These are phyloP conservation scores for Dasyprocta punctata DNA, from an alignment of 2,113 vertebrate species.

Conservation along the genomic window DNA sequence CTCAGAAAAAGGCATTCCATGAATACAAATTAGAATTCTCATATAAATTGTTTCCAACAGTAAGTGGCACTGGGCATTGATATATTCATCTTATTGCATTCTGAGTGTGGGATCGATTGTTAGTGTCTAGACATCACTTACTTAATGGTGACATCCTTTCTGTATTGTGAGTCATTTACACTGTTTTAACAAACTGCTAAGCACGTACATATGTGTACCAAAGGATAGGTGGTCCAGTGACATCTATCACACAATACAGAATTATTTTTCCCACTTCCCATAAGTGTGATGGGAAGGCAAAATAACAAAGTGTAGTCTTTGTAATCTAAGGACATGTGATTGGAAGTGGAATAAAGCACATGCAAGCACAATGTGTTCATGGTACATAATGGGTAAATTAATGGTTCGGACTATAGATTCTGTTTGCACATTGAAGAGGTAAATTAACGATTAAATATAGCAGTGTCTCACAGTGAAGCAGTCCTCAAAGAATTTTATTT, in stretches of 20 bases:
- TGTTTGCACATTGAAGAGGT: neutral
- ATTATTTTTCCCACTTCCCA: neutral
- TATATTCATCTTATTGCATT: slow-evolving; percentile 39
- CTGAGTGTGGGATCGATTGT: neutral
- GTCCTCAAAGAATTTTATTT: neutral
- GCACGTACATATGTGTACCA: slow-evolving; percentile 7
- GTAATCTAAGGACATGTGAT: neutral
- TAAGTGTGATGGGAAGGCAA: neutral
- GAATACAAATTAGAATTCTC: slow-evolving; percentile 69
- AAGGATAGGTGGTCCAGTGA: neutral
- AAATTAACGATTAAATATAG: neutral
- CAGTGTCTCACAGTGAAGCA: neutral
- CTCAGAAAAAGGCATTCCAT: slow-evolving; percentile 51
- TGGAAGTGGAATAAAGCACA: neutral
- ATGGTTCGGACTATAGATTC: neutral
- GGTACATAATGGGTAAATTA: neutral
- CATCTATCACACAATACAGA: neutral
- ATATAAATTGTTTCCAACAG: slow-evolving; percentile 28
- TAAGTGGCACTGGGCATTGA: slow-evolving; percentile 48
- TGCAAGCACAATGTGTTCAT: neutral
- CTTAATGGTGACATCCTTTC: slow-evolving; percentile 29
- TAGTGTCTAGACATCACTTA: slow-evolving; percentile 44
- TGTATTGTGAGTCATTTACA: slow-evolving; percentile 29
- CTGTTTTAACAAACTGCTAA: slow-evolving; percentile 54
- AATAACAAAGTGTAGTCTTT: neutral